Evolutionary conservation across 2,888 invertebrate species (phyloP).

Genomic region (Cynaeus angustus): DNA sequence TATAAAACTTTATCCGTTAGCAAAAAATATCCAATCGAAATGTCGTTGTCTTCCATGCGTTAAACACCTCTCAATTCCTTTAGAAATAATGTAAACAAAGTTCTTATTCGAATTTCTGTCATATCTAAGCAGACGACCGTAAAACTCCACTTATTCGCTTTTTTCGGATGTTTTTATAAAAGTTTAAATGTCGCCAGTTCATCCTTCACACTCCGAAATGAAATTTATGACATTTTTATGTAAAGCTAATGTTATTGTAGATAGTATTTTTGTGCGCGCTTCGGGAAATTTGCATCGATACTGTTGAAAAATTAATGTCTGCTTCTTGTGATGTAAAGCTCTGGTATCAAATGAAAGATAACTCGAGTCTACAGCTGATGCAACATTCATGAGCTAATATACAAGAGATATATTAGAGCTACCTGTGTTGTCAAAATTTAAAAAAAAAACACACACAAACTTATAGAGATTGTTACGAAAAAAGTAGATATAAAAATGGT

Average conservation of each 20-base stretch:
- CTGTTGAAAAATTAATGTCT: slow-evolving; percentile 15
- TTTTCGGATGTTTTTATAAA: no score
- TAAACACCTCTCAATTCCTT: no score
- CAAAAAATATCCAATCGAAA: neutral
- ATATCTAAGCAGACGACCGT: neutral
- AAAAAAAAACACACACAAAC: neutral
- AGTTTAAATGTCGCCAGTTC: slow-evolving; percentile 2
- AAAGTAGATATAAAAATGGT: no score
- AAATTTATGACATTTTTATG: slow-evolving; percentile 2
- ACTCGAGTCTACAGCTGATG: slow-evolving; percentile 16
- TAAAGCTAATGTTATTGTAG: neutral
- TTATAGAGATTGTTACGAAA: neutral
- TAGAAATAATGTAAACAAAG: neutral
- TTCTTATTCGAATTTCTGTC: neutral
- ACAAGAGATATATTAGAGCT: neutral
- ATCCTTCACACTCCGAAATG: neutral
- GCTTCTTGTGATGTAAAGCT: slow-evolving; percentile 3
- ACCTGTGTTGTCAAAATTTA: slow-evolving; percentile 1
- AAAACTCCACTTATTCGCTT: neutral
- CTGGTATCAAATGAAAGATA: slow-evolving; percentile 20
- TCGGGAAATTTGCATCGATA: slow-evolving; percentile 7
- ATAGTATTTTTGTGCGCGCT: slow-evolving; percentile 1
- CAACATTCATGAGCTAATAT: slow-evolving; percentile 17
- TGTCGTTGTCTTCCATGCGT: neutral
- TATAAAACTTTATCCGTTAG: neutral